Evolutionary conservation across 2,113 vertebrate genomes (phyloP).

Genomic region (Stegostoma tigrinum): DNA sequence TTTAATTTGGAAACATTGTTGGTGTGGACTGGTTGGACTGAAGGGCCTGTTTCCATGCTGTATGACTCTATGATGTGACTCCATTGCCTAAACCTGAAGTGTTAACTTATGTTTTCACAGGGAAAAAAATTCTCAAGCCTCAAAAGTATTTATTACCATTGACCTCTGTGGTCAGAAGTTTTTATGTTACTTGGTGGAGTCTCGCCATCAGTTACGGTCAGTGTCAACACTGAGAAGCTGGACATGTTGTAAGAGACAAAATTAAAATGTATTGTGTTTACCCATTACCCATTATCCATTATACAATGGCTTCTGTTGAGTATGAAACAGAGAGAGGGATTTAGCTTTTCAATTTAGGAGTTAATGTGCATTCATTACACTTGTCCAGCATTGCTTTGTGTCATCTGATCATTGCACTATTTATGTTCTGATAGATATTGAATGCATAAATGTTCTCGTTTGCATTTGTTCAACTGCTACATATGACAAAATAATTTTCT

Average conservation of each 20-base stretch:
- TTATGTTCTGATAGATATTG: neutral
- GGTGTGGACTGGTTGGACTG: no score
- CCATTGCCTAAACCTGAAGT: neutral
- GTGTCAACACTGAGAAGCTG: conserved; percentile 27
- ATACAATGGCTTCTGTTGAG: neutral
- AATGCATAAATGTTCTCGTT: neutral
- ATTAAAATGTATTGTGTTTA: neutral
- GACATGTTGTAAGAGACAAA: neutral
- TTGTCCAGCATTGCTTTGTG: neutral
- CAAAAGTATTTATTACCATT: conserved; percentile 87
- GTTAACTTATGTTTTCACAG: conserved; percentile 49
- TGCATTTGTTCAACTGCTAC: neutral
- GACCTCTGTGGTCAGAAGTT: conserved; percentile 89
- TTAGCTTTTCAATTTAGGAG: neutral
- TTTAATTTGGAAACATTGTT: no score
- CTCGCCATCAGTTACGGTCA: conserved; percentile 86
- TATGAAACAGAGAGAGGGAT: neutral
- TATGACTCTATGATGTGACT: no score
- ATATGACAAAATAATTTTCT: neutral
- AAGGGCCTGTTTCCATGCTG: no score
- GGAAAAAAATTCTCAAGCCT: conserved; percentile 86
- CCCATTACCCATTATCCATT: no score
- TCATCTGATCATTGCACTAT: neutral
- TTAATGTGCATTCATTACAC: neutral
- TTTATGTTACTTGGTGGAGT: conserved; percentile 88